Percentiles rank a stretch among this genome's conserved stretches.
phyloP scores from a whole-genome alignment of 2,113 vertebrate species.

The Taurulus bubalis region DNA sequence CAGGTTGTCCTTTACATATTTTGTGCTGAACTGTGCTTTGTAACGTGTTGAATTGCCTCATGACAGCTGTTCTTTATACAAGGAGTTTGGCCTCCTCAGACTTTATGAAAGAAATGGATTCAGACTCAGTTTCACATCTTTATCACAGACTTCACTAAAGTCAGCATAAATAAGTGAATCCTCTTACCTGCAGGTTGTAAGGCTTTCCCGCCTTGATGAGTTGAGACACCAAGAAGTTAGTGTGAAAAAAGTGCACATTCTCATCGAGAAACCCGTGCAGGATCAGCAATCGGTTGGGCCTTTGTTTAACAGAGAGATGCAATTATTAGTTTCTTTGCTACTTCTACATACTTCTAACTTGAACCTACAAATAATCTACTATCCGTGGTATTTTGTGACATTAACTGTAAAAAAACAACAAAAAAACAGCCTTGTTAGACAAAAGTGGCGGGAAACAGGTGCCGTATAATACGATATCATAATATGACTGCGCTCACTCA shows the following conservation, averaged over 20 bases:
- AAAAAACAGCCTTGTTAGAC: background rate
- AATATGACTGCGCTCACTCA: constrained; percentile 84
- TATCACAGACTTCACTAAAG: background rate
- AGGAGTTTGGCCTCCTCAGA: background rate
- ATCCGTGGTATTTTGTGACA: background rate
- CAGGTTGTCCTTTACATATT: background rate
- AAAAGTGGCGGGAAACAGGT: background rate
- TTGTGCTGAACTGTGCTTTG: background rate
- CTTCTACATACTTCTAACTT: background rate
- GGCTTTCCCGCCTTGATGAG: constrained; percentile 97
- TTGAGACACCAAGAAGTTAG: constrained; percentile 96
- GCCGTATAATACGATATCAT: background rate
- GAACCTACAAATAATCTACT: background rate
- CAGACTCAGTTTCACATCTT: background rate
- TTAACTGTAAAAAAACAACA: too few species aligned
- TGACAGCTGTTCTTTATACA: background rate
- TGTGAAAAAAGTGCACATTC: constrained; percentile 99
- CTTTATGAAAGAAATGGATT: background rate
- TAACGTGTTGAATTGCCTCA: background rate
- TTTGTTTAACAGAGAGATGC: constrained; percentile 48
- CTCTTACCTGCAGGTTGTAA: constrained; percentile 93
- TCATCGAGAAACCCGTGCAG: constrained; percentile 97
- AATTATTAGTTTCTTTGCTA: background rate
- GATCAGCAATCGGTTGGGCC: constrained; percentile 95
- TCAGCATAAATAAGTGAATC: background rate